Base-by-base conservation (phyloP, 2,888 invertebrate genomes). In the Tinea pellionella region DNA sequence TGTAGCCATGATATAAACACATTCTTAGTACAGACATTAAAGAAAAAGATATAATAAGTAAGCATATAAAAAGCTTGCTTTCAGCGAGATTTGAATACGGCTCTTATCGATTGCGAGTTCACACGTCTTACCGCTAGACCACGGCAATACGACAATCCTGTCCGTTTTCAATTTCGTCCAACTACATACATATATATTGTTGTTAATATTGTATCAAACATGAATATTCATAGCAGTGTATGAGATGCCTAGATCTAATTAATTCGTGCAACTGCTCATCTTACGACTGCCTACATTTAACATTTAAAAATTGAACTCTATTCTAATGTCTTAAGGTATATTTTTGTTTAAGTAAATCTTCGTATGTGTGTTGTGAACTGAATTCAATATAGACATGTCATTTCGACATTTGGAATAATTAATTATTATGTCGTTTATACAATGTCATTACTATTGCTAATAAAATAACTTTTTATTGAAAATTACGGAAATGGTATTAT, bases 131-230 rank as follows among this genome's bases (percentile, higher is more conserved):
- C n/a, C n/a, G n/a, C n/a, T n/a, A n/a, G n/a, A n/a, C n/a, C n/a
- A n/a, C n/a, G n/a, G n/a, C n/a, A n/a, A n/a, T n/a, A n/a, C n/a
- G n/a, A n/a, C n/a, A n/a, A n/a, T n/a, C 2, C 24, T 24, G 24
- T 24, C 24, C 24, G 24, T 3, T 24, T 6, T 24, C 24, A 24
- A 24, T 24, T 37, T 37, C 11, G 9, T 37, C 4, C 2, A 37
- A 12, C 2, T 37, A 37, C 37, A 2, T 9, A 9, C 37, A 37
- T 37, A 37, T n/a, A 37, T 9, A 37, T 24, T 53, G 53, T 24
- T 24, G 53, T 53, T 53, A 53, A 53, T 53, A 53, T 24, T 53
- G 53, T 53, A 53, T 24, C 53, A 24, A 16, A 24, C 53, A 53
- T 53, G 53, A 53, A 53, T 53, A 53, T 53, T 53, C 53, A 53